Percentiles rank a stretch among this genome's conserved stretches.
Evolutionary conservation across 2,888 invertebrate species (phyloP).

Genomic region (Arrhopalites spinosus): DNA sequence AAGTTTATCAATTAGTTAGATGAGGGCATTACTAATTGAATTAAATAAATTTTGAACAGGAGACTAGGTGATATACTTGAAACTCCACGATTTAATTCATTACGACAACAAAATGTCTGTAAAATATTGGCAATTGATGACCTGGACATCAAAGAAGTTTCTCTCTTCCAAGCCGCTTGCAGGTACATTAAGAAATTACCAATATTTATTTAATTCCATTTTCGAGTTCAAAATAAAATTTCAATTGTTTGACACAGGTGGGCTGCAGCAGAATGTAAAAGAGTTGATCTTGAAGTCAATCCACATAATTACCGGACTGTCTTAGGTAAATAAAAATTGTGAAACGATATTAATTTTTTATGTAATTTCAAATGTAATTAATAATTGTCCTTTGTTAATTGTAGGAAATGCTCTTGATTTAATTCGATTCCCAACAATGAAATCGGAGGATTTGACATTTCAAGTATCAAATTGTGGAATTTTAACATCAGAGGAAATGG

Average conservation of each 20-base stretch:
- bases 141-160: constrained; percentile 27
- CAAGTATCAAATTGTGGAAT: constrained; percentile 29
- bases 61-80: constrained; percentile 23
- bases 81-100: constrained; percentile 7
- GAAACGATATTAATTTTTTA: too few relatives aligned
- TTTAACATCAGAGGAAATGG: constrained; percentile 20
- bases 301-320: constrained; percentile 17
- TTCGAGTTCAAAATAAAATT: neutral
- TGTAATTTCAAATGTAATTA: too few relatives aligned
- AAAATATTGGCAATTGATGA: constrained; percentile 18
- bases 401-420: constrained; percentile 20
- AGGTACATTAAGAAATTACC: neutral
- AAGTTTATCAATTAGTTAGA: too few relatives aligned
- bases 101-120: constrained; percentile 21
- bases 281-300: neutral
- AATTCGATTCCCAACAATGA: constrained; percentile 25
- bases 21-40: too few relatives aligned
- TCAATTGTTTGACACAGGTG: constrained; percentile 5
- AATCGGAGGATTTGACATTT: constrained; percentile 24
- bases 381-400: too few relatives aligned
- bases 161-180: constrained; percentile 21
- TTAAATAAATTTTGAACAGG: neutral
- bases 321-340: too few relatives aligned
- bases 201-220: neutral
- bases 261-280: constrained; percentile 20